Base-by-base conservation (phyloP, 2,113 vertebrate species). In the Ia io region DNA sequence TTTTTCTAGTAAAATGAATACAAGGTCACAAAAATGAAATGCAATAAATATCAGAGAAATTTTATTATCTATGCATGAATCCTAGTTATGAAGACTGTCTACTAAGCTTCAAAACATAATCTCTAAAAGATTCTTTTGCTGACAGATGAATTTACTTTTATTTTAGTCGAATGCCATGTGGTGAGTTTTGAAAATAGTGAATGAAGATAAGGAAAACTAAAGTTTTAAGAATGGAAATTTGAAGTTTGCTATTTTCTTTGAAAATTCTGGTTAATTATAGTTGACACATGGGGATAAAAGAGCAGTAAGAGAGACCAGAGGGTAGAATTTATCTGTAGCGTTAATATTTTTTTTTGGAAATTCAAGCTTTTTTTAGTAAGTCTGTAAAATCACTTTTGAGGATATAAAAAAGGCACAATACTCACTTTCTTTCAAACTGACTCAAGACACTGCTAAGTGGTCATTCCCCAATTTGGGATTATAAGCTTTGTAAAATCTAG, bases 51-150 rank as follows among this genome's bases (percentile, higher is more conserved):
- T 6, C 70, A 79, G 25, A 53, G 78, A 16, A n/a, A 80, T 92
- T 95, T 94, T 84, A 90, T 90, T 96, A 65, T 35, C 61, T 56
- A 80, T 88, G 53, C 47, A 88, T 90, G 13, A 84, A 84, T 65
- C 35, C 76, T 69, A 70, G 94, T 97, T 96, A 73, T 56, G 69
- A 61, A 37, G 22, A 74, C 51, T 90, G 84, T 61, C 28, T 88
- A 74, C 22, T 61, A 40, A 84, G 95, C 6, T 65, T 91, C 63
- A 88, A 95, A 70, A 20, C 35, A 67, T 30, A 89, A 3, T 80
- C 0, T 92, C 77, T 78, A 95, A 97, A 87, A 63, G 94, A 87
- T 65, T 77, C 3, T 53, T 97, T 84, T 91, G 88, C 28, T 91
- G 74, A 90, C 74, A 96, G 44, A 51, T 40, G 70, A 51, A n/a